Evolutionary conservation across 2,113 vertebrate species (phyloP).

Genomic region (Coturnix japonica): DNA sequence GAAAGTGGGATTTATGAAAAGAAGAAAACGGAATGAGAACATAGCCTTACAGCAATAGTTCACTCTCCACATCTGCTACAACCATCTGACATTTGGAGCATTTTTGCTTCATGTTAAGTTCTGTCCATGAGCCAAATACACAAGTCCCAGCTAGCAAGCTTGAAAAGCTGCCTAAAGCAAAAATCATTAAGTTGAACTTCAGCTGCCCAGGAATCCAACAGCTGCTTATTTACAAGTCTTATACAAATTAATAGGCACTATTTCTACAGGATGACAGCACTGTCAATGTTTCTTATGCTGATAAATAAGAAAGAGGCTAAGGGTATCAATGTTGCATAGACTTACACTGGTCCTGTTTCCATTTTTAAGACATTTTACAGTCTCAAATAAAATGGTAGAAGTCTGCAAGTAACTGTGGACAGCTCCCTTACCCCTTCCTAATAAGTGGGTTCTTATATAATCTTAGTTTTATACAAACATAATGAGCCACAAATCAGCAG

Average conservation of each 20-base stretch:
- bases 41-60: not conserved
- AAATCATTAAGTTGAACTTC: not conserved
- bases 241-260: not conserved
- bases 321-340: not conserved
- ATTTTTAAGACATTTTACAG: not conserved
- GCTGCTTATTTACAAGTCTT: not conserved
- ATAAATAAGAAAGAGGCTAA: not conserved
- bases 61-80: not conserved
- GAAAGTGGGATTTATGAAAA: not conserved
- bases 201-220: not conserved
- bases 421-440: not conserved
- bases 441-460: not conserved
- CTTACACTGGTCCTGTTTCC: not conserved
- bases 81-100: not conserved
- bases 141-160: not conserved
- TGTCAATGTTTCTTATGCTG: not conserved
- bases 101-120: not conserved
- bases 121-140: not conserved
- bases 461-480: not conserved
- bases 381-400: not conserved
- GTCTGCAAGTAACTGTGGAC: not conserved
- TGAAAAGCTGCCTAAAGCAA: not conserved
- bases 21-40: not conserved
- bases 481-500: not conserved
- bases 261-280: not conserved